These are phyloP conservation scores for Lordiphosa andalusiaca DNA, from an alignment of 2,888 invertebrate species.

Conservation along the genomic window DNA sequence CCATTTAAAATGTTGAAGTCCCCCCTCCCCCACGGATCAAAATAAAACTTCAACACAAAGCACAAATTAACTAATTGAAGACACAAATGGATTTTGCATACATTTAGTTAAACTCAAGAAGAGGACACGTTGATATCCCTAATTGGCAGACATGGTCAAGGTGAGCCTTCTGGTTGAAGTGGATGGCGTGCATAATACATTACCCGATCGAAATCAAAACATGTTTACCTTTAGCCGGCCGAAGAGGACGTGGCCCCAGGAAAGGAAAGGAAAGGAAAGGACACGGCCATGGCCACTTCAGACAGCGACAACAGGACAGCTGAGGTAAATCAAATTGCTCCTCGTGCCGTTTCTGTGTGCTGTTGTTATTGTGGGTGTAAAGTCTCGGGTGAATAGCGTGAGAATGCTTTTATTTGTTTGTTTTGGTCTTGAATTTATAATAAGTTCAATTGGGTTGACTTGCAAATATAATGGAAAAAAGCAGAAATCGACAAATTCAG, in stretches of 20 bases:
- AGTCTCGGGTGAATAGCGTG: conserved; percentile 2
- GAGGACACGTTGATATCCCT: conserved; percentile 3
- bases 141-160: conserved; percentile 18
- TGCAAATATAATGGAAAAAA: background rate
- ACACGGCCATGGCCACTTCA: conserved; percentile 16
- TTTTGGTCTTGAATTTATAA: conserved; percentile 34
- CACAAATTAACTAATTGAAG: conserved; percentile 52
- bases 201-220: conserved; percentile 52
- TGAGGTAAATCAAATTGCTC: conserved; percentile 13
- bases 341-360: background rate
- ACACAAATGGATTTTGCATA: conserved; percentile 40
- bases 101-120: conserved; percentile 23
- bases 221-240: conserved; percentile 44
- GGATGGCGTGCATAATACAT: conserved; percentile 55
- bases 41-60: conserved; percentile 10
- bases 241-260: background rate
- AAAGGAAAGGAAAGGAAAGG: conserved; percentile 18
- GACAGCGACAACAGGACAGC: conserved; percentile 15
- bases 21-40: background rate
- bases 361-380: background rate
- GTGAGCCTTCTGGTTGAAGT: conserved; percentile 9
- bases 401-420: conserved; percentile 28
- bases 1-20: conserved; percentile 33
- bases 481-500: background rate
- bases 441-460: conserved; percentile 8